Evolutionary conservation across 2,113 vertebrate genomes (phyloP), one percentile per base, ranked within the genome.

Genomic region (Malurus melanocephalus): DNA sequence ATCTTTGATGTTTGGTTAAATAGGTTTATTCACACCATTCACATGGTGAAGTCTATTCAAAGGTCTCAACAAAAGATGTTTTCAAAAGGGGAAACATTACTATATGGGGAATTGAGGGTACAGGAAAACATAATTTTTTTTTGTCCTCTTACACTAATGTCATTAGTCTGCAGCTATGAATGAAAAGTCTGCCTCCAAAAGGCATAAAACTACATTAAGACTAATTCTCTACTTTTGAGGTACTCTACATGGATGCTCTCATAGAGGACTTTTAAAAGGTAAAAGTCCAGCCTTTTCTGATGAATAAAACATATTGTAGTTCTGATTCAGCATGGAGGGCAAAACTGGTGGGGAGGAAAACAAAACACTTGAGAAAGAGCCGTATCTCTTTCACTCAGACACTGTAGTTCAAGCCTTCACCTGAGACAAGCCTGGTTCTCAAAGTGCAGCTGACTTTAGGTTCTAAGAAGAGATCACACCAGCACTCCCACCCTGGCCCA

Each of bases 1-100:
- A 80, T 46, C 57, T 84, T 67, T 91, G 82, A 88, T 65, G 61
- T 72, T 71, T 74, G 52, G 46, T 75, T 92, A 68, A 88, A 89
- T 45, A 86, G 42, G 13, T 67, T 93, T 76, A 95, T 90, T 87
- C 80, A 79, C 53, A 87, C 24, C 73, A 92, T 75, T 90, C 74
- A 66, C 55, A 81, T 15, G 61, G 92, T 51, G n/a, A 89, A 89
- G 43, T 75, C 80, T 93, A 75, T 80, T 89, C 85, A 89, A 74
- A 88, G 32, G 28, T 73, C 43, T 68, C 77, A 88, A 72, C 49
- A 94, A 88, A 84, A 68, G 65, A 75, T 8, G 19, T 71, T 84
- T 80, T 87, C 33, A 75, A 84, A 90, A 90, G 66, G 43, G 94
- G 74, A 92, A 90, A 69, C 0, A 0, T 53, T 87, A 76, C 40